Evolutionary conservation across 35 echinoderm and acorn worm species (phyloP).

Genomic region (Lytechinus variegatus): DNA sequence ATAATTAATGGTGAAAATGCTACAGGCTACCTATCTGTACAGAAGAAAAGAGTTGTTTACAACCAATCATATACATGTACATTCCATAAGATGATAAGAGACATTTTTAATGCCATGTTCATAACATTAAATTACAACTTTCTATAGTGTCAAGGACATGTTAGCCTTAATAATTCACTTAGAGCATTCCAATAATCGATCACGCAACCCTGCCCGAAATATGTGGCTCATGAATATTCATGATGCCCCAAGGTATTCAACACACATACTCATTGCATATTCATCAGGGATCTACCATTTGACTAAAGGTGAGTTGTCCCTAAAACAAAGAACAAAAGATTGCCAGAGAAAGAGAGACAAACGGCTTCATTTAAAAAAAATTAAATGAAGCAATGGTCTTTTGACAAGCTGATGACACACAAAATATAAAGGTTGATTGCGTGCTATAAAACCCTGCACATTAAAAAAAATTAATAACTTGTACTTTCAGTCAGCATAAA

Average conservation of each 20-base stretch:
- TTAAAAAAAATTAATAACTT: not conserved
- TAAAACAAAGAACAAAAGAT: not conserved
- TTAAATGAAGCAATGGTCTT: too few relatives aligned
- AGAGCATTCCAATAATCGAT: not conserved
- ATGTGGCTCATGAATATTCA: not conserved
- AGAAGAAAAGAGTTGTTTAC: not conserved
- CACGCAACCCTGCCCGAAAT: not conserved
- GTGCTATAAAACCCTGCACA: not conserved
- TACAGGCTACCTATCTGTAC: not conserved
- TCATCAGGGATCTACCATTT: not conserved
- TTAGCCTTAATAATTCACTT: not conserved
- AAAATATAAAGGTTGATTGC: not conserved
- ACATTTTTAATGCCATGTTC: conserved; percentile 33
- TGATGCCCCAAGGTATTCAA: not conserved
- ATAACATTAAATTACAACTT: not conserved
- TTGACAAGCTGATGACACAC: not conserved
- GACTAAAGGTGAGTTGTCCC: not conserved
- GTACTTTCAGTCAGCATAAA: not conserved
- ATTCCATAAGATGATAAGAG: not conserved
- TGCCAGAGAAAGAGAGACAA: not conserved
- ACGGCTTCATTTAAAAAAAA: too few relatives aligned
- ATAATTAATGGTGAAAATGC: not conserved
- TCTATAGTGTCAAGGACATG: not conserved
- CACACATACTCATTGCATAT: conserved; percentile 18
- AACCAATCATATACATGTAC: not conserved